Evolutionary conservation across 2,888 invertebrate species (phyloP), one percentile per base, ranked within the genome.

Genomic region (Balanococcus diminutus): DNA sequence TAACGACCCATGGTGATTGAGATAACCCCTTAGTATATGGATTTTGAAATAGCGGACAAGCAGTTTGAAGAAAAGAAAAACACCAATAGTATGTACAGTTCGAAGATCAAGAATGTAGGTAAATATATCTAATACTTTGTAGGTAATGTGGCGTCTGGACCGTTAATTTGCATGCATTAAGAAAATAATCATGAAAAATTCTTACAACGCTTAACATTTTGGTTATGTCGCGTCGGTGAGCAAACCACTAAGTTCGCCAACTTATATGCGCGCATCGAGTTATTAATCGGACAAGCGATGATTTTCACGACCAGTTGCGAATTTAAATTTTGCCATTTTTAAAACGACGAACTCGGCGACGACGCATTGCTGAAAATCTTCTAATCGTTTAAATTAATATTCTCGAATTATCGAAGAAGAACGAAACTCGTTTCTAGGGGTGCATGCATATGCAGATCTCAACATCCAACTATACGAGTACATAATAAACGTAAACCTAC

Each of bases 1-100:
- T 79, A 79, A 79, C 75, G 36, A 36, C 28, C 28, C 36, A 36
- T 32, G 5, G 72, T 79, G 75, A 79, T 79, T 79, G 36, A 36
- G 36, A 79, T 36, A 36, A 79, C 36, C 75, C 19, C 11, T 67
- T 28, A 8, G 9, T 22, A 56, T 8, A 51, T n/a, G 16, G 56
- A 56, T 56, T 56, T 56, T 56, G 56, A 56, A 22, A 56, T 22
- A 22, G 16, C n/a, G 4, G n/a, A n/a, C n/a, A n/a, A n/a, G 42
- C 14, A 42, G 14, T 14, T 46, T 11, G n/a, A 46, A 56, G 4
- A 56, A 56, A 56, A 56, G 22, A 56, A 56, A 22, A 14, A 19
- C 56, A 19, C 56, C 56, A 6, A 51, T n/a, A 51, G n/a, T n/a
- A 51, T 16, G 56, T 22, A 56, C 22, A 56, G 56, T 22, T 56